phyloP scores from a whole-genome alignment of 2,888 invertebrate species.

The Lycocerus yunnanus region DNA sequence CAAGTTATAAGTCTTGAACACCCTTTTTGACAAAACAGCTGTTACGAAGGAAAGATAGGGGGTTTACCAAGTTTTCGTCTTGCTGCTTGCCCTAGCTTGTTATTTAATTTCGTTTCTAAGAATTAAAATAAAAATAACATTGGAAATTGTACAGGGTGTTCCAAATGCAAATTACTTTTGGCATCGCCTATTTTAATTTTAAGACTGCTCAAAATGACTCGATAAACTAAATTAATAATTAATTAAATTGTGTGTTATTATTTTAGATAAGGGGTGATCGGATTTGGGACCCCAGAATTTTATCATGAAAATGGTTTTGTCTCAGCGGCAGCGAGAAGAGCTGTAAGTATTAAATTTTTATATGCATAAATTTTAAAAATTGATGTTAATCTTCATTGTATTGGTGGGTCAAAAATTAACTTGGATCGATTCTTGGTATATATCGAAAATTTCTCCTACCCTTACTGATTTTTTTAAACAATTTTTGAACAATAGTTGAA shows the following conservation, averaged over 20 bases:
- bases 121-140: not conserved
- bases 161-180: not conserved
- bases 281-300: constrained; percentile 48
- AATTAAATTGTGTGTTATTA: not conserved
- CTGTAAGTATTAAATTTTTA: constrained; percentile 74
- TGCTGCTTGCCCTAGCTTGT: not conserved
- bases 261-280: constrained; percentile 39
- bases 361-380: not conserved
- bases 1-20: not conserved
- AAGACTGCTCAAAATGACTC: not conserved
- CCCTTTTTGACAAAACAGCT: not conserved
- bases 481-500: no score
- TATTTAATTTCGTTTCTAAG: not conserved
- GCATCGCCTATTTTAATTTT: not conserved
- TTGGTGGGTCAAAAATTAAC: no score
- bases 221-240: not conserved
- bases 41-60: not conserved
- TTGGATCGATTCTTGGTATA: no score
- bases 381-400: no score
- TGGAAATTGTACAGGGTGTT: not conserved
- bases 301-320: constrained; percentile 98
- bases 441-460: no score
- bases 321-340: constrained; percentile 99
- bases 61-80: not conserved
- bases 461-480: no score